Conservation (phyloP, 2,888 invertebrate species). For the Eupelmus urozonus region DNA sequence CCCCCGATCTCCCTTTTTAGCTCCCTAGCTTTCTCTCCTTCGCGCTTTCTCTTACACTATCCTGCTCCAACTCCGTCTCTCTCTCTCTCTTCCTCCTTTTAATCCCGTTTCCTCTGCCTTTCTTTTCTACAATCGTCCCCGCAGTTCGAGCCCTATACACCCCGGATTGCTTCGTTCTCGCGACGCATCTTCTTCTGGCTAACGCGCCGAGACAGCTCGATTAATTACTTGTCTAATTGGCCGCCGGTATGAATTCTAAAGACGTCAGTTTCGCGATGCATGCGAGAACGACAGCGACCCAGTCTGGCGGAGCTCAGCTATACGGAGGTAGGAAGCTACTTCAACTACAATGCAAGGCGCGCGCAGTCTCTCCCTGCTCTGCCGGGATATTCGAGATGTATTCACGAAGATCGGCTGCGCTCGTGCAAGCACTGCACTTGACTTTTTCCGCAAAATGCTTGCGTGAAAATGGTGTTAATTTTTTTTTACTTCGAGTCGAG, state of each 20-base stretch:
- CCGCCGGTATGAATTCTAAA: conserved; percentile 59
- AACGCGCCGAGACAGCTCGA: conserved; percentile 41
- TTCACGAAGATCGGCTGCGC: conserved; percentile 16
- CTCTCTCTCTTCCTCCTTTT: not conserved
- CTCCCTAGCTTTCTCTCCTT: conserved; percentile 20
- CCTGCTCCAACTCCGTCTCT: not conserved
- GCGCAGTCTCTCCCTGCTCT: not conserved
- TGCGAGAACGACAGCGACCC: too few relatives aligned
- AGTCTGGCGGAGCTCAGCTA: too few relatives aligned
- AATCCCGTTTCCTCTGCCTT: conserved; percentile 7
- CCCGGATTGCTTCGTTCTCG: not conserved
- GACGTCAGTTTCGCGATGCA: conserved; percentile 34
- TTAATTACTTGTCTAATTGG: conserved; percentile 65
- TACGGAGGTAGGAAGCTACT: too few relatives aligned
- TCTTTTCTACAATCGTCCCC: conserved; percentile 3
- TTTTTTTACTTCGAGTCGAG: too few relatives aligned
- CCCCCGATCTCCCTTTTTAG: conserved; percentile 41
- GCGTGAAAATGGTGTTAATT: conserved; percentile 20
- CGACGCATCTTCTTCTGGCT: conserved; percentile 5
- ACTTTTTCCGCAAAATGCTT: too few relatives aligned
- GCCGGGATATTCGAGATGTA: not conserved
- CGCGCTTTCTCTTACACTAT: conserved; percentile 4
- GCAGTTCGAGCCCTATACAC: not conserved
- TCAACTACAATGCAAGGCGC: too few relatives aligned
- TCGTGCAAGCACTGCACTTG: not conserved